phyloP scores from a whole-genome alignment of 2,888 invertebrate species.

The Brenthis ino region DNA sequence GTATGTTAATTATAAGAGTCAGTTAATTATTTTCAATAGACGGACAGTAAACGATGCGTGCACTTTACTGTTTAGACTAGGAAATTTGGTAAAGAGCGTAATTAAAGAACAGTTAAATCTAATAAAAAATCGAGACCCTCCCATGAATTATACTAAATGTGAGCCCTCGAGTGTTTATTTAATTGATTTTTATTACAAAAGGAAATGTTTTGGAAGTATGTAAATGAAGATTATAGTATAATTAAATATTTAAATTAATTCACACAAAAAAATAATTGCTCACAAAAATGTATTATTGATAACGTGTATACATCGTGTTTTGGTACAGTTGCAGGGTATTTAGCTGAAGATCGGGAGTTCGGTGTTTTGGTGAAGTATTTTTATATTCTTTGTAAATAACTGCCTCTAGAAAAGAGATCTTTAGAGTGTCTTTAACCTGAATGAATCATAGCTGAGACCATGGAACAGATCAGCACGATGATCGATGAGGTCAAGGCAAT shows the following conservation, averaged over 20 bases:
- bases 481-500: too few relatives aligned
- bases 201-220: slow-evolving; percentile 3
- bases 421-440: too few relatives aligned
- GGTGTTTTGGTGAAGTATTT: too few relatives aligned
- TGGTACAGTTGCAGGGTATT: too few relatives aligned
- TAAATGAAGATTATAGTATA: background rate
- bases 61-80: background rate
- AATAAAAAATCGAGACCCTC: background rate
- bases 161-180: slow-evolving; percentile 7
- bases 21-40: slow-evolving; percentile 1
- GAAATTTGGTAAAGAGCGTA: background rate
- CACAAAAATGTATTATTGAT: background rate
- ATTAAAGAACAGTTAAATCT: slow-evolving; percentile 1
- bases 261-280: background rate
- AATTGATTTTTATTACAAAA: slow-evolving; percentile 17
- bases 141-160: slow-evolving; percentile 1
- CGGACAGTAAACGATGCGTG: background rate
- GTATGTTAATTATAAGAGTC: too few relatives aligned
- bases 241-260: slow-evolving; percentile 14
- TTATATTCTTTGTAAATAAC: too few relatives aligned
- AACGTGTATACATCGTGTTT: background rate
- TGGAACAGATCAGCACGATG: too few relatives aligned
- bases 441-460: too few relatives aligned
- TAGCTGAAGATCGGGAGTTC: too few relatives aligned
- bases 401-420: too few relatives aligned